Evolutionary conservation across 2,113 vertebrate species (phyloP).

Genomic region (Hystrix brachyura): DNA sequence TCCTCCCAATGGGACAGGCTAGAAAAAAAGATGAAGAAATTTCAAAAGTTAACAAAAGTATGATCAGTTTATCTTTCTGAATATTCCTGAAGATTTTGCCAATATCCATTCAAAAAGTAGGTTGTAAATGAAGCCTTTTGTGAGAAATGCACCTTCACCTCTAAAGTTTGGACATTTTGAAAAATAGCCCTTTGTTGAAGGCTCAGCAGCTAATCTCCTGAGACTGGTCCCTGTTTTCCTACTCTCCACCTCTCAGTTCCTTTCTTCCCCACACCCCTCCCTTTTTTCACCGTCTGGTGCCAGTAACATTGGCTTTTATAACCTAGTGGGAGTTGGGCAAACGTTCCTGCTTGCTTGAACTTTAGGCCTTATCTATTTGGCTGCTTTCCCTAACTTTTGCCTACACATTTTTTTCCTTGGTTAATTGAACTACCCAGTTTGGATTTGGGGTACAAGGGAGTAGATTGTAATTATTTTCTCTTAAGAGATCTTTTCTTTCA

Average conservation of each 20-base stretch:
- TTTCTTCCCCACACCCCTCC: not conserved
- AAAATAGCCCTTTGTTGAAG: slow-evolving; percentile 16
- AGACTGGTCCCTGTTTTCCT: not conserved
- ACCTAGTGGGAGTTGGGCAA: slow-evolving; percentile 70
- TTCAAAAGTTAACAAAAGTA: slow-evolving; percentile 19
- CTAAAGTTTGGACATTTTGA: slow-evolving; percentile 45
- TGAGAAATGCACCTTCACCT: not conserved
- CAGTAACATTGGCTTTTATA: slow-evolving; percentile 72
- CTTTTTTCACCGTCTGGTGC: not conserved
- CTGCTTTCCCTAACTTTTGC: slow-evolving; percentile 75
- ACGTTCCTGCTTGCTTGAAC: slow-evolving; percentile 70
- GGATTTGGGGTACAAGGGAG: slow-evolving; percentile 67
- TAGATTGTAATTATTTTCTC: slow-evolving; percentile 67
- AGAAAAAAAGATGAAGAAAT: not conserved
- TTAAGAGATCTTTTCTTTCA: slow-evolving; percentile 72
- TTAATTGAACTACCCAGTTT: slow-evolving; percentile 73
- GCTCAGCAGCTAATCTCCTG: not conserved
- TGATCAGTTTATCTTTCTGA: not conserved
- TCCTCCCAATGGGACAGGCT: not conserved
- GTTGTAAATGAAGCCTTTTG: slow-evolving; percentile 40
- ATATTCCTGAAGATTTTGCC: slow-evolving; percentile 28
- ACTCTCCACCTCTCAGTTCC: not conserved
- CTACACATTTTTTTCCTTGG: slow-evolving; percentile 33
- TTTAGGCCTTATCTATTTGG: slow-evolving; percentile 66
- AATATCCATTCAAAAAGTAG: slow-evolving; percentile 4